Evolutionary conservation across 2,797 vertebrate genomes (phyloP).

Genomic region (Craterocephalus amniculus): DNA sequence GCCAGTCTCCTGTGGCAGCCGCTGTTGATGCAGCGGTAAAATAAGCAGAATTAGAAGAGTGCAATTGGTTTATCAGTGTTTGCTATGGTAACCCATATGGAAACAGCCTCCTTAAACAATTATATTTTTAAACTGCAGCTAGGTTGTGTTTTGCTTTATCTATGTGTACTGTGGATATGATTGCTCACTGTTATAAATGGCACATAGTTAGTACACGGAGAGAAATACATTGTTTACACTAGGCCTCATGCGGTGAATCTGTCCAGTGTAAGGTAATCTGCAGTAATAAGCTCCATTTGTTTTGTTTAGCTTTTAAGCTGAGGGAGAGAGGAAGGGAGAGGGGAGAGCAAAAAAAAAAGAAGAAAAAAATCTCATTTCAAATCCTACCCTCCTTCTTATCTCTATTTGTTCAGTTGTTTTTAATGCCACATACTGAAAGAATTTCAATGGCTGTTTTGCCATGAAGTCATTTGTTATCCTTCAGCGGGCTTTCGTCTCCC

Average conservation of each 20-base stretch:
- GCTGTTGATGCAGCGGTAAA: slow-evolving; percentile 71
- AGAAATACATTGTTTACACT: slow-evolving; percentile 87
- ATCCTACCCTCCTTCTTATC: slow-evolving; percentile 99
- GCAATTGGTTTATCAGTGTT: slow-evolving; percentile 86
- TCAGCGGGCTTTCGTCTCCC: slow-evolving; percentile 96
- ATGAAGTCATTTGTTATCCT: slow-evolving; percentile 99
- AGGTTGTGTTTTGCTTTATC: slow-evolving; percentile 83
- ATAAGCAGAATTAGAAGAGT: slow-evolving; percentile 76
- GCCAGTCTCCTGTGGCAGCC: slow-evolving; percentile 64
- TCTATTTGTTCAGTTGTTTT: slow-evolving; percentile 99
- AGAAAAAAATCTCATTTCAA: slow-evolving; percentile 94
- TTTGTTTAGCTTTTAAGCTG: slow-evolving; percentile 92
- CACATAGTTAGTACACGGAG: slow-evolving; percentile 81
- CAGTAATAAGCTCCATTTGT: slow-evolving; percentile 91
- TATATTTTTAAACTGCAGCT: slow-evolving; percentile 81
- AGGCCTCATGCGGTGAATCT: slow-evolving; percentile 86
- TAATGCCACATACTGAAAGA: slow-evolving; percentile 99
- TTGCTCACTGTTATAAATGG: slow-evolving; percentile 87
- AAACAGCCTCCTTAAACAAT: slow-evolving; percentile 81
- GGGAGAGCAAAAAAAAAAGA: slow-evolving; percentile 69
- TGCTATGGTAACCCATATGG: slow-evolving; percentile 85
- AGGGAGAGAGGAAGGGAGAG: slow-evolving; percentile 78
- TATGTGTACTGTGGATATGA: slow-evolving; percentile 74
- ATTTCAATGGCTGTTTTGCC: slow-evolving; percentile 99
- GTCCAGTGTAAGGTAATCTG: slow-evolving; percentile 90